phyloP scores from a whole-genome alignment of 2,113 vertebrate genomes.

The Calyptommatus sinebrachiatus region DNA sequence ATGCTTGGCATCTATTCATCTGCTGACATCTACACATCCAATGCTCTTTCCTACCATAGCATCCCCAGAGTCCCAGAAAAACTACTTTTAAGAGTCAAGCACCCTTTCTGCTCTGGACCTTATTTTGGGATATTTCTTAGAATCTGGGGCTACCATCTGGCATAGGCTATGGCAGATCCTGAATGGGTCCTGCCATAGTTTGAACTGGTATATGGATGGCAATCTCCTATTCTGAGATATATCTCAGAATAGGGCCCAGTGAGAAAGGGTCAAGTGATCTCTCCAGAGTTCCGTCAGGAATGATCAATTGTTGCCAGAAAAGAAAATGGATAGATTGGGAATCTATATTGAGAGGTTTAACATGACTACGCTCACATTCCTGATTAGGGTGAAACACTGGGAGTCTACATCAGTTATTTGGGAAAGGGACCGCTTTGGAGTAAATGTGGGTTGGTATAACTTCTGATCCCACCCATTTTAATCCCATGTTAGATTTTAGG shows the following conservation, averaged over 20 bases:
- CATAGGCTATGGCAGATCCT: too few relatives aligned
- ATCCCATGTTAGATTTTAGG: slow-evolving; percentile 36
- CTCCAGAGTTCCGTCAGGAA: neutral
- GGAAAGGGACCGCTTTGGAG: neutral
- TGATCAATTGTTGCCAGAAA: neutral
- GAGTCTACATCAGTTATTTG: neutral
- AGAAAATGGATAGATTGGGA: neutral
- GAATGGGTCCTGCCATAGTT: too few relatives aligned
- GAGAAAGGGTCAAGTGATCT: too few relatives aligned
- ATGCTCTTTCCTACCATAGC: neutral
- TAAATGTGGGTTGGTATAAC: neutral
- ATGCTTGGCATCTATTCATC: neutral
- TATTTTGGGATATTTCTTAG: too few relatives aligned
- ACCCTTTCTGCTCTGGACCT: too few relatives aligned
- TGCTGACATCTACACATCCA: neutral
- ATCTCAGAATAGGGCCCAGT: too few relatives aligned
- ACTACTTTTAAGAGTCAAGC: too few relatives aligned
- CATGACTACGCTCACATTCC: neutral
- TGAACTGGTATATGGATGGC: too few relatives aligned
- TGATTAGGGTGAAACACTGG: neutral
- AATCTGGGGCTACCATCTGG: too few relatives aligned
- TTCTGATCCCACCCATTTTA: neutral
- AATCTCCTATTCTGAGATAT: too few relatives aligned
- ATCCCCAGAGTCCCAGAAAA: neutral
- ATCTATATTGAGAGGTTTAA: neutral